phyloP scores from a whole-genome alignment of 2,888 invertebrate genomes.

The Nasonia oneida region DNA sequence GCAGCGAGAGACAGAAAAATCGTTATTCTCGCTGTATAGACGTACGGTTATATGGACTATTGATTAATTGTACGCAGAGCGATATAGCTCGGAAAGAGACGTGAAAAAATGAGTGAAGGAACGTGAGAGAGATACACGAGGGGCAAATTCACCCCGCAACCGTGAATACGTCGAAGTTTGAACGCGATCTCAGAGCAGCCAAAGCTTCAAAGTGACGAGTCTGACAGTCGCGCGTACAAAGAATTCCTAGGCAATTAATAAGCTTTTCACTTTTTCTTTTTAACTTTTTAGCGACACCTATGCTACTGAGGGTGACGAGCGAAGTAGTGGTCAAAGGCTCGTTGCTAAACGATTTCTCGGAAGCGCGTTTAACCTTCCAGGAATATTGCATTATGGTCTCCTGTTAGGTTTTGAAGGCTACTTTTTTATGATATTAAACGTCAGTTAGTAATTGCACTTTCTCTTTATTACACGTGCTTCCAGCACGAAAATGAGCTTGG shows the following conservation, averaged over 20 bases:
- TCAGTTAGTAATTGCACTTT: background rate
- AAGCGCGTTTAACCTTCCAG: background rate
- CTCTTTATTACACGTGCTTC: background rate
- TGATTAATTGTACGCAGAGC: conserved; percentile 20
- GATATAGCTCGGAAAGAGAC: background rate
- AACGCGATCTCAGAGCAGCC: background rate
- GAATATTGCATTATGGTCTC: background rate
- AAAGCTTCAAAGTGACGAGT: conserved; percentile 8
- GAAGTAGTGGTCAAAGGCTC: background rate
- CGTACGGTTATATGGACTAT: conserved; percentile 7
- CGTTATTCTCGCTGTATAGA: conserved; percentile 7
- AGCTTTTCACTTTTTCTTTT: background rate
- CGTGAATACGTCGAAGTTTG: background rate
- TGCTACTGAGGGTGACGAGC: background rate
- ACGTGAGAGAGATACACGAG: background rate
- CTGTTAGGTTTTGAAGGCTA: background rate
- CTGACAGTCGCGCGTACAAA: background rate
- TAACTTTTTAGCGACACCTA: background rate
- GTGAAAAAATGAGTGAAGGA: background rate
- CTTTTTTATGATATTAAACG: background rate
- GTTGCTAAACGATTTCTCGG: background rate
- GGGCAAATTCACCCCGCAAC: background rate
- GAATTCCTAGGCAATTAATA: background rate
- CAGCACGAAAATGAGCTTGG: background rate
- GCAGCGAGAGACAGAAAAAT: background rate